Evolutionary conservation across 2,797 vertebrate species (phyloP), one percentile per base, ranked within the genome.

Genomic region (Thalassophryne amazonica): DNA sequence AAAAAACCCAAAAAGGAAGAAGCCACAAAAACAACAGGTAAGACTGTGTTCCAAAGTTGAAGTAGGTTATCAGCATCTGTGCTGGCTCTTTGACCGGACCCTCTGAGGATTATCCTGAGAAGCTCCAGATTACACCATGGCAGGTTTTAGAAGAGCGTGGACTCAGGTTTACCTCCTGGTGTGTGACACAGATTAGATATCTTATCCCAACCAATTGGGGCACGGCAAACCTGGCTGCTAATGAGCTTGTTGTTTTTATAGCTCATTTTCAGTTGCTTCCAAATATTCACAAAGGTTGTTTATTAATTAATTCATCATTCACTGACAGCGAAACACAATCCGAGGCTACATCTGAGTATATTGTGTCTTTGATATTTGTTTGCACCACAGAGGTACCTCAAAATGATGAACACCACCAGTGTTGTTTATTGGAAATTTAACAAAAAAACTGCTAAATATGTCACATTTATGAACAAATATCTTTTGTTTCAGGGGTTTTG

Each of bases 101-200:
- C 31, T 49, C 38, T 35, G 34, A 51, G 81, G 84, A 88, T 91
- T 86, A 90, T 77, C 78, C 63, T 21, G 7, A 37, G 29, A 46
- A 59, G 68, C 37, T 73, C 65, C 87, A 86, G 86, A 86, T 80
- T 86, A 73, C 2, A 10, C 32, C 76, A 57, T 78, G 76, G 78
- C 69, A 65, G 79, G 77, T 60, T 85, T 85, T 78, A 75, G 46
- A 69, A 52, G 34, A 63, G 65, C 41, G 42, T 32, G 17, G 33
- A 56, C 30, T 53, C 53, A 71, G 73, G 68, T 84, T 88, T 72
- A 81, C 74, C 80, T 71, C 83, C 82, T 81, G 69, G 43, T 42
- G 61, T 78, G 74, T 61, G 66, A 73, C 50, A 28, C 45, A 47
- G 50, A 33, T 6, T 51, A 37, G 30, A 29, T 35, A 32, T 24